phyloP scores from a whole-genome alignment of 1,140 invertebrate genomes.

The Hyles euphorbiae region DNA sequence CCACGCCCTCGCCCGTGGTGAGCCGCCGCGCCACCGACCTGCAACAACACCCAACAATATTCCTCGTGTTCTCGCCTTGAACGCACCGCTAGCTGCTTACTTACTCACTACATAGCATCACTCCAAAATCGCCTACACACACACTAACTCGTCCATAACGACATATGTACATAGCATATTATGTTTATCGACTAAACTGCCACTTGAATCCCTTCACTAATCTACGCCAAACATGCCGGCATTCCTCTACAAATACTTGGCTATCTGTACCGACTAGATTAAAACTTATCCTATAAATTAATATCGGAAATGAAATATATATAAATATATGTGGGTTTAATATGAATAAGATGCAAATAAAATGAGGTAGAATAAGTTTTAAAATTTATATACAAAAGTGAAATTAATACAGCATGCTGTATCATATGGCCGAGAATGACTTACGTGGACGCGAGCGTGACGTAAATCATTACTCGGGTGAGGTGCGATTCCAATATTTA shows the following conservation, averaged over 20 bases:
- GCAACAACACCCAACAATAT: slow-evolving; percentile 36
- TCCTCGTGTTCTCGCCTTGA: neutral
- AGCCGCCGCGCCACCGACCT: slow-evolving; percentile 90
- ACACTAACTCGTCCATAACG: neutral
- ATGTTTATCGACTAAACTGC: too few relatives aligned
- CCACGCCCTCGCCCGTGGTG: slow-evolving; percentile 91
- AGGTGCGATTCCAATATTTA: neutral
- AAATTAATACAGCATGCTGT: slow-evolving; percentile 7
- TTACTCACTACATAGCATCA: neutral
- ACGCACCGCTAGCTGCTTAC: neutral
- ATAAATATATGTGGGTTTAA: too few relatives aligned
- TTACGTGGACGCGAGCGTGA: too few relatives aligned
- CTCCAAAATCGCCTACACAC: slow-evolving; percentile 2
- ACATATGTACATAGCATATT: neutral
- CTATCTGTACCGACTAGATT: too few relatives aligned
- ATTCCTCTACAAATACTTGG: too few relatives aligned
- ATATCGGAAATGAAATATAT: too few relatives aligned
- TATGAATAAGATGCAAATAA: too few relatives aligned
- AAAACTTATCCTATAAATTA: too few relatives aligned
- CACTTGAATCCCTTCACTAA: neutral
- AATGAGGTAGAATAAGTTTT: too few relatives aligned
- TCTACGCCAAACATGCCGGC: slow-evolving; percentile 1
- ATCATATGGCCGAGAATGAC: neutral
- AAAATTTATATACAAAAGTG: neutral
- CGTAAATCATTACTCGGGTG: too few relatives aligned